Percentiles rank a stretch among this genome's conserved stretches.
These are phyloP conservation scores for Ophion ellenae DNA, from an alignment of 2,888 invertebrate species.

Conservation along the genomic window DNA sequence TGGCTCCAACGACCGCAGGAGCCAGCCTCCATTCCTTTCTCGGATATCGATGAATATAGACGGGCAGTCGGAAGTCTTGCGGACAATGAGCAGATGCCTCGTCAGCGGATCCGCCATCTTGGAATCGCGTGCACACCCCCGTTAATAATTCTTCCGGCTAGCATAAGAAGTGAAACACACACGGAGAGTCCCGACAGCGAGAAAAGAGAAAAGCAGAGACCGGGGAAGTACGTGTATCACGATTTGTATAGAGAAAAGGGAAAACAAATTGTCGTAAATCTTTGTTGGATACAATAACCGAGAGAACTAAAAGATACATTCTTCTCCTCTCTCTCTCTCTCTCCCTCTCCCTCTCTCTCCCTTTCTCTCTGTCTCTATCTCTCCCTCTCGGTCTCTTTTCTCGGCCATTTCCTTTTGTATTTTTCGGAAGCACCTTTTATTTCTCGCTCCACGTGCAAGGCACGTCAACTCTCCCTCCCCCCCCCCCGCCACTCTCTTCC, in stretches of 20 bases:
- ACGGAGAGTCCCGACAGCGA: not conserved
- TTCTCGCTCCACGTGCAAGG: conserved; percentile 43
- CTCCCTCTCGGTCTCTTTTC: not conserved
- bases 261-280: conserved; percentile 72
- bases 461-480: conserved; percentile 20
- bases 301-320: conserved; percentile 35
- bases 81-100: not conserved
- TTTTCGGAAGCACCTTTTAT: conserved; percentile 29
- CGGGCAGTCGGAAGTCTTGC: too few species aligned
- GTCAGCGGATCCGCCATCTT: not conserved
- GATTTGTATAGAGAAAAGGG: conserved; percentile 70
- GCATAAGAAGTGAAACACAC: not conserved
- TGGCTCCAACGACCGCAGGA: not conserved
- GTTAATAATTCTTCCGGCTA: not conserved
- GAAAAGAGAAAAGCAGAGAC: not conserved
- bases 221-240: conserved; percentile 47
- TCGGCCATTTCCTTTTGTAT: conserved; percentile 51
- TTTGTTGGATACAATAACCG: conserved; percentile 69
- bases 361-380: too few species aligned
- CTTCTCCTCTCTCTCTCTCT: conserved; percentile 21
- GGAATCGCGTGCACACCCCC: not conserved
- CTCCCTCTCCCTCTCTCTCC: conserved; percentile 20
- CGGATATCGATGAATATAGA: too few species aligned
- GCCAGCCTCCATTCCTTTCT: not conserved
- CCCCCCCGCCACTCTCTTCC: conserved; percentile 12